Percentiles rank a stretch among this genome's conserved stretches.
Conservation (phyloP, 2,113 vertebrate species). For the Ptilorrhoa leucosticta region DNA sequence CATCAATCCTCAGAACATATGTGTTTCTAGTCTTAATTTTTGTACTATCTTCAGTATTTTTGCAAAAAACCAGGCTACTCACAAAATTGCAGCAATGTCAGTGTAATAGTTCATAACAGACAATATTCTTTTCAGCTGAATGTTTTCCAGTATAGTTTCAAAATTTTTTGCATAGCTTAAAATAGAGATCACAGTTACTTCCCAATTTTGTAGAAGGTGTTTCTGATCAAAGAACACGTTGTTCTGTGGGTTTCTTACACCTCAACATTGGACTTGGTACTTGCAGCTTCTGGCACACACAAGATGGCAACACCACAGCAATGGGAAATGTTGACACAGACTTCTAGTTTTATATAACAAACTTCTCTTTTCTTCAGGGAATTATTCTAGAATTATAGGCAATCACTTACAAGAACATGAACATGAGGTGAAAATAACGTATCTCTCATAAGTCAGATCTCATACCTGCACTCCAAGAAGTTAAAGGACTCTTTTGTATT, state of each 20-base stretch:
- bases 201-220: not conserved
- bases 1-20: not conserved
- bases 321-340: not conserved
- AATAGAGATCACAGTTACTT: not conserved
- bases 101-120: not conserved
- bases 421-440: conserved; percentile 80
- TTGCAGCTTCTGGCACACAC: not conserved
- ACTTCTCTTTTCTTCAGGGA: conserved; percentile 73
- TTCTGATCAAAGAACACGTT: not conserved
- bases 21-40: not conserved
- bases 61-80: not conserved
- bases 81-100: not conserved
- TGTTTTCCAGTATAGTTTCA: not conserved
- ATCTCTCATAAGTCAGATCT: conserved; percentile 74
- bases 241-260: not conserved
- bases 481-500: conserved; percentile 79
- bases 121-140: not conserved
- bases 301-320: not conserved
- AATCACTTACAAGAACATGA: conserved; percentile 77
- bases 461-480: conserved; percentile 75
- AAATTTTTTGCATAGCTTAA: not conserved
- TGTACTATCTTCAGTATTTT: not conserved
- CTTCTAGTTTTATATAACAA: not conserved
- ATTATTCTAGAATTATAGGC: conserved; percentile 77
- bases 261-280: not conserved